A percentile compares a stretch with the other conserved stretches of the same genome.
phyloP scores from a whole-genome alignment of 2,113 vertebrate species.

The Proteles cristata region DNA sequence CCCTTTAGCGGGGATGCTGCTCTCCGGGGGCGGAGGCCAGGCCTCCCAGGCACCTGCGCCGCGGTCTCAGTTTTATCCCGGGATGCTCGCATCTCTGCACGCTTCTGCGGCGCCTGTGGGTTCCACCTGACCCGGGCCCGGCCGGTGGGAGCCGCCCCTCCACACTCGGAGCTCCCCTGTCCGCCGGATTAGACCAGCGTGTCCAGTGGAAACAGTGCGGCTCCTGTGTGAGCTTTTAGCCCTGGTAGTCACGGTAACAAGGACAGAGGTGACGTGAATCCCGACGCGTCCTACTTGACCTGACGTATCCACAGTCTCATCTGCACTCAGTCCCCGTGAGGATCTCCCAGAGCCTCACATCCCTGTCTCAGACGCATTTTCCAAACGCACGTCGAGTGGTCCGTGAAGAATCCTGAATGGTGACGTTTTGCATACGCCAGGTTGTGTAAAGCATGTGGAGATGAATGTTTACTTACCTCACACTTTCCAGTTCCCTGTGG shows the following conservation, averaged over 20 bases:
- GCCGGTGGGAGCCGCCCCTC: background rate
- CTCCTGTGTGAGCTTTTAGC: accelerated
- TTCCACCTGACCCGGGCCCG: background rate
- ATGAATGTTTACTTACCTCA: background rate
- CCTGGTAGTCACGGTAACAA: accelerated
- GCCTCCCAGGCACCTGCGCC: background rate
- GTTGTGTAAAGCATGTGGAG: accelerated
- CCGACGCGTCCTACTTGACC: no score
- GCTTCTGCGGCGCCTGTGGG: background rate
- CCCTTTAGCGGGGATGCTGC: background rate
- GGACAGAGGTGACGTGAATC: background rate
- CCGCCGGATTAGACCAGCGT: background rate
- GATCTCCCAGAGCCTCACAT: accelerated
- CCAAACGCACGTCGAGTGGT: accelerated
- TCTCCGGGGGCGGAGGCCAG: accelerated
- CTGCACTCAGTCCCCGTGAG: accelerated
- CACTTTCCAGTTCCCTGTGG: accelerated
- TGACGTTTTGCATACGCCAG: accelerated
- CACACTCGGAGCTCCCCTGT: background rate
- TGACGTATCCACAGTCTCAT: accelerated
- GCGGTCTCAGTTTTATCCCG: accelerated
- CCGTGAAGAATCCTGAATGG: background rate
- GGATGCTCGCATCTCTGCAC: accelerated
- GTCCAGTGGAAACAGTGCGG: accelerated
- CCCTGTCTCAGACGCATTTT: background rate